Percentiles rank a stretch among this genome's conserved stretches.
These are phyloP conservation scores for Muscicapa comitata DNA, from an alignment of 2,797 vertebrate genomes.

Conservation along the genomic window DNA sequence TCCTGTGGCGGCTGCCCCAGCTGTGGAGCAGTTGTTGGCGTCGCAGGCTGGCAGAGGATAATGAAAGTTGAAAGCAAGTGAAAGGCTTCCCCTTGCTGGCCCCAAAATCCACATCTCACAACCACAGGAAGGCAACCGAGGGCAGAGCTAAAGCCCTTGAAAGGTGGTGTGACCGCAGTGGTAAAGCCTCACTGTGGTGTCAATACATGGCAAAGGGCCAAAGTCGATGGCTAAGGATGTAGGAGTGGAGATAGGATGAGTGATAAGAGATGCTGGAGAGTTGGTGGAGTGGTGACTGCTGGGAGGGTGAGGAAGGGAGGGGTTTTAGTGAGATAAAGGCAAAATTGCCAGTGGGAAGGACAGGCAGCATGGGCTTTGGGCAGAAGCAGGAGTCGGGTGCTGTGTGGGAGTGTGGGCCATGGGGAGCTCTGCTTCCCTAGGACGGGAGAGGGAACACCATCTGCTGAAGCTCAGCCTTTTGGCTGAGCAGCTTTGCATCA, in stretches of 20 bases:
- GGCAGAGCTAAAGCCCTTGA: not conserved
- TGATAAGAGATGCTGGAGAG: not conserved
- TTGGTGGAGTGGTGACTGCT: not conserved
- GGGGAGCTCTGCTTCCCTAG: not conserved
- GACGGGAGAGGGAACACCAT: not conserved
- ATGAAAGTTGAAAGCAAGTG: slow-evolving; percentile 20
- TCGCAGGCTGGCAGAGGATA: not conserved
- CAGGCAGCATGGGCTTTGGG: not conserved
- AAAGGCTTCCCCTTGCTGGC: not conserved
- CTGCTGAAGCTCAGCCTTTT: not conserved
- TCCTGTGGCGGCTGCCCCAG: accelerated
- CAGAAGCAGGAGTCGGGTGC: not conserved
- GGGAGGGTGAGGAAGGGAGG: not conserved
- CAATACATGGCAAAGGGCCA: not conserved
- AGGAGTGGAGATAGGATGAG: not conserved
- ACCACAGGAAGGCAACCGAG: not conserved
- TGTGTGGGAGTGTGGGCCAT: accelerated
- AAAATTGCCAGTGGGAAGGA: not conserved
- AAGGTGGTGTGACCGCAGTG: accelerated
- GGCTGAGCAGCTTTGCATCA: not conserved
- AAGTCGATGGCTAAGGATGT: not conserved
- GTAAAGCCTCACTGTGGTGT: not conserved
- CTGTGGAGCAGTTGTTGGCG: accelerated
- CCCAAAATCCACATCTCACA: not conserved
- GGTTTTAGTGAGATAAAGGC: not conserved